Evolutionary conservation across 2,797 vertebrate species (phyloP).

Genomic region (Diplodus puntazzo): DNA sequence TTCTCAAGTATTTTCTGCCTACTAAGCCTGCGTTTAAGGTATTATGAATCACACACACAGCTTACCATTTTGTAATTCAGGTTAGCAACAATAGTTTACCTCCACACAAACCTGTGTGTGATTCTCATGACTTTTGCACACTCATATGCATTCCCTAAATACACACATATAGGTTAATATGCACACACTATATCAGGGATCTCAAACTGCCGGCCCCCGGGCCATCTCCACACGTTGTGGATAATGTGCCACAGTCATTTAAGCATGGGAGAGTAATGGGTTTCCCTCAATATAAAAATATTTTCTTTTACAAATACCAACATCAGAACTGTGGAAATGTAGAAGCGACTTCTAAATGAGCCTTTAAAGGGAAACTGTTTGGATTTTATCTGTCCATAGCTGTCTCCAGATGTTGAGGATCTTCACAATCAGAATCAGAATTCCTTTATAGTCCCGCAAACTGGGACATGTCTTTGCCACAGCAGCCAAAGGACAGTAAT

Average conservation of each 20-base stretch:
- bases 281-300: not conserved
- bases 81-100: too few species aligned
- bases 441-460: too few species aligned
- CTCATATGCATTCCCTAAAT: too few species aligned
- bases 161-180: not conserved
- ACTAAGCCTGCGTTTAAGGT: slow-evolving; percentile 2
- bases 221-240: too few species aligned
- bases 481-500: too few species aligned
- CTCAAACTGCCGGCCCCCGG: too few species aligned
- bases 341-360: not conserved
- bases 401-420: too few species aligned
- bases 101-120: not conserved
- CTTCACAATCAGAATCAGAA: too few species aligned
- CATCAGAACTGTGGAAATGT: not conserved
- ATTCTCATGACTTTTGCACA: not conserved
- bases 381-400: not conserved
- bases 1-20: not conserved
- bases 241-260: not conserved
- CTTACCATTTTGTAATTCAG: too few species aligned
- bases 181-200: too few species aligned
- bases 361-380: not conserved
- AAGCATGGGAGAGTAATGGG: not conserved
- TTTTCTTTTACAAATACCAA: not conserved
- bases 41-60: slow-evolving; percentile 5
- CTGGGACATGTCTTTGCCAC: too few species aligned